These are phyloP conservation scores for Acrocyrtus sp. DNA, from an alignment of 2,888 invertebrate species.

Conservation along the genomic window DNA sequence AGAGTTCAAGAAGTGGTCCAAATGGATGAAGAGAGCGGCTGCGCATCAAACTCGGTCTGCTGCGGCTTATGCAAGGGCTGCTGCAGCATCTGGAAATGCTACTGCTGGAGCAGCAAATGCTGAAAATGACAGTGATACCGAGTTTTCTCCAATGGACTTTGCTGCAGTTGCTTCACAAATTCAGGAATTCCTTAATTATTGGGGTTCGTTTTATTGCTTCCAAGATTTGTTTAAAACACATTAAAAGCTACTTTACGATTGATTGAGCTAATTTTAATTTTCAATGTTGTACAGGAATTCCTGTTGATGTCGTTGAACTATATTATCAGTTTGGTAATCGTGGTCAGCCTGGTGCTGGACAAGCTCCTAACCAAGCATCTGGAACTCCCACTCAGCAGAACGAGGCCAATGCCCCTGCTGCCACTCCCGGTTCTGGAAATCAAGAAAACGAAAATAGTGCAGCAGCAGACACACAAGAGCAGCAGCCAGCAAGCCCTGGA, in stretches of 20 bases:
- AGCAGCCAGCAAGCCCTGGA: constrained; percentile 22
- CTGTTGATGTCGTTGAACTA: constrained; percentile 61
- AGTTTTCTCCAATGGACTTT: constrained; percentile 51
- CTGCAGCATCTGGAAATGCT: constrained; percentile 15
- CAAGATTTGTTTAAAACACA: not conserved
- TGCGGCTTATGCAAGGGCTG: constrained; percentile 52
- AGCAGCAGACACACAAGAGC: constrained; percentile 7
- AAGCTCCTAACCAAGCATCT: not conserved
- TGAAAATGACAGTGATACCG: constrained; percentile 8
- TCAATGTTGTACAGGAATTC: constrained; percentile 51
- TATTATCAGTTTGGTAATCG: constrained; percentile 60
- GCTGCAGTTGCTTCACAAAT: constrained; percentile 57
- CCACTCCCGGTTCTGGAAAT: not conserved
- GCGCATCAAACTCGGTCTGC: constrained; percentile 55
- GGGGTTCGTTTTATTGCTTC: no score
- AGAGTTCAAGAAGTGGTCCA: constrained; percentile 57
- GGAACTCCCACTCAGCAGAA: constrained; percentile 14
- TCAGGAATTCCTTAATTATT: constrained; percentile 60
- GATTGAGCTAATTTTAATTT: constrained; percentile 15
- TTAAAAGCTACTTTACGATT: no score
- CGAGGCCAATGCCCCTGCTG: not conserved
- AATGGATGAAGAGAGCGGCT: constrained; percentile 58
- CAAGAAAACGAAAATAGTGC: no score
- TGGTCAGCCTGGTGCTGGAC: constrained; percentile 36
- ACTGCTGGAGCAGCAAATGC: constrained; percentile 12